phyloP scores from a whole-genome alignment of 1,140 invertebrate species.

The Drosophila nasuta region DNA sequence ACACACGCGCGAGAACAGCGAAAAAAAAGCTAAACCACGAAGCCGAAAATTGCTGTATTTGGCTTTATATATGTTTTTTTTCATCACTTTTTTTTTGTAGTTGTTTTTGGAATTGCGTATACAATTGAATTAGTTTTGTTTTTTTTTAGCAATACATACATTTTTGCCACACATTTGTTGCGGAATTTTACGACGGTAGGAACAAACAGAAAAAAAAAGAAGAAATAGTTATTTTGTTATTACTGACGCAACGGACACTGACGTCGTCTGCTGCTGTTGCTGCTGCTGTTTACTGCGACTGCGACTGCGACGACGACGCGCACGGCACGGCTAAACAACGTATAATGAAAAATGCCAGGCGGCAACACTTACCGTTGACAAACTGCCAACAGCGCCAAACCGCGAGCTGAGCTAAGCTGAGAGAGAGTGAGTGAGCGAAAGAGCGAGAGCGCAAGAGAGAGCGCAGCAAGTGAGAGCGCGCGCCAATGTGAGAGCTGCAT shows the following conservation, averaged over 20 bases:
- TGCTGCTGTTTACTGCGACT: constrained; percentile 40
- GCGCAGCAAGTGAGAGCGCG: constrained; percentile 20
- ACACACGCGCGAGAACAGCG: constrained; percentile 23
- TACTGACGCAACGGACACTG: constrained; percentile 73
- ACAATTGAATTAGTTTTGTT: constrained; percentile 10
- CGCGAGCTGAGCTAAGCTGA: neutral
- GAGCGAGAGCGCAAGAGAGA: constrained; percentile 16
- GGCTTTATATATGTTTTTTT: constrained; percentile 8
- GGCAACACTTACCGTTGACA: constrained; percentile 52
- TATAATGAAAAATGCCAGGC: constrained; percentile 63
- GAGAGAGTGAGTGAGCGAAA: constrained; percentile 15
- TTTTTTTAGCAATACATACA: constrained; percentile 32
- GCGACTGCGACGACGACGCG: constrained; percentile 64
- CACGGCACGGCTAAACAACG: constrained; percentile 75
- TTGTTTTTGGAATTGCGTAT: neutral
- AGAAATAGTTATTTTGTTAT: constrained; percentile 41
- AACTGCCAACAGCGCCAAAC: constrained; percentile 49
- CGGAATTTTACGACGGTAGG: constrained; percentile 5
- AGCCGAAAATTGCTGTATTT: constrained; percentile 36
- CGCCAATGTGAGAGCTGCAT: constrained; percentile 16
- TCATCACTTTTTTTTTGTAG: constrained; percentile 13
- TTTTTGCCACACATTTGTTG: constrained; percentile 26
- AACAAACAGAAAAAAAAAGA: neutral
- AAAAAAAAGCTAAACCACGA: constrained; percentile 41
- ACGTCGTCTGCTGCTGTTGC: constrained; percentile 45